Percentiles rank a stretch among this genome's conserved stretches.
These are phyloP conservation scores for Neodiprion virginianus DNA, from an alignment of 1,140 invertebrate species.

Conservation along the genomic window DNA sequence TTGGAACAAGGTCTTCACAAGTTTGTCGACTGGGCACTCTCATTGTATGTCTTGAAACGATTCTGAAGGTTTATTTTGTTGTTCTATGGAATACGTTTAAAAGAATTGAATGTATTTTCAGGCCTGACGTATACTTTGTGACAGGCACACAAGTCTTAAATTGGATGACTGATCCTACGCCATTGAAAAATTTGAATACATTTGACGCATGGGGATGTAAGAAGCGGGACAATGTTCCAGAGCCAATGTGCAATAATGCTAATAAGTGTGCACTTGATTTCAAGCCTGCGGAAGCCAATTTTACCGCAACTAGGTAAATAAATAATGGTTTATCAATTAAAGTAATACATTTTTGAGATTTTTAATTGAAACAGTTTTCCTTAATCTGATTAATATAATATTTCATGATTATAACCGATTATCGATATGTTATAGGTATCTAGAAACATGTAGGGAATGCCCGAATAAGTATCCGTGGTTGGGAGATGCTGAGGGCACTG, in stretches of 20 bases:
- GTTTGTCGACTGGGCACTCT: conserved; percentile 83
- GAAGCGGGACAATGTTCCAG: conserved; percentile 71
- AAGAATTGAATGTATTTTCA: conserved; percentile 50
- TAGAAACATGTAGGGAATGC: conserved; percentile 87
- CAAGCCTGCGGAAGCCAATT: conserved; percentile 75
- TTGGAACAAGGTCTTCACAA: conserved; percentile 84
- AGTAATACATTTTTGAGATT: conserved; percentile 12
- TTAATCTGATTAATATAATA: conserved; percentile 15
- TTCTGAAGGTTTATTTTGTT: conserved; percentile 11
- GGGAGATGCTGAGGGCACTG: conserved; percentile 84
- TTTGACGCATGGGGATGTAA: conserved; percentile 86
- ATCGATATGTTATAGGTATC: conserved; percentile 68
- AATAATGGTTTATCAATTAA: conserved; percentile 13
- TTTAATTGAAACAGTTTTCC: conserved; percentile 12
- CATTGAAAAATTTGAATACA: conserved; percentile 71
- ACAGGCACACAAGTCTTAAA: conserved; percentile 89
- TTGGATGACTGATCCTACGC: conserved; percentile 89
- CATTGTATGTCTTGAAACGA: conserved; percentile 69
- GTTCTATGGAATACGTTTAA: conserved; percentile 16
- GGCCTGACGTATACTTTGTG: conserved; percentile 88
- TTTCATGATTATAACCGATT: conserved; percentile 14
- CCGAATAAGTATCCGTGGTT: conserved; percentile 88
- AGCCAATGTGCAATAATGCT: conserved; percentile 79
- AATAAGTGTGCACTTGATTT: conserved; percentile 87
- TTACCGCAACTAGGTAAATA: conserved; percentile 73